These are phyloP conservation scores for Lymantria dispar DNA, from an alignment of 2,888 invertebrate genomes.

Conservation along the genomic window DNA sequence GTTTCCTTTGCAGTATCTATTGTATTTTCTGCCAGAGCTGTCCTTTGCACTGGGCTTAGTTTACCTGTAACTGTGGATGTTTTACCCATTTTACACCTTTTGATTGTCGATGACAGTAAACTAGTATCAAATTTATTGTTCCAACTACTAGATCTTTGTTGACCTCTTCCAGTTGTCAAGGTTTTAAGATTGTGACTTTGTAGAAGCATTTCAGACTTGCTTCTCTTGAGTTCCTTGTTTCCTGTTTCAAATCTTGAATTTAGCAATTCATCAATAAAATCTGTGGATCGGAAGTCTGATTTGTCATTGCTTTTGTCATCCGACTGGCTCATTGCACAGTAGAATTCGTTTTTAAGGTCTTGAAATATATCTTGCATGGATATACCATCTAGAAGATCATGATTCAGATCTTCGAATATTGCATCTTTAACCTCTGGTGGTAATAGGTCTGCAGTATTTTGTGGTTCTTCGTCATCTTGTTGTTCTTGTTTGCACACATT, in stretches of 20 bases:
- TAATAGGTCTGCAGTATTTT: slow-evolving; percentile 89
- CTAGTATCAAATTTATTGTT: slow-evolving; percentile 87
- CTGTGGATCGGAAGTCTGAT: slow-evolving; percentile 76
- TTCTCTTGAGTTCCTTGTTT: slow-evolving; percentile 83
- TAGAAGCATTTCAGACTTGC: slow-evolving; percentile 85
- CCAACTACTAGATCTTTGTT: slow-evolving; percentile 87
- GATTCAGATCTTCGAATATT: slow-evolving; percentile 92
- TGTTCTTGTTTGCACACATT: slow-evolving; percentile 85
- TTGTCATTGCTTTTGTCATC: slow-evolving; percentile 70
- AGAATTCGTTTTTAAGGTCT: slow-evolving; percentile 84
- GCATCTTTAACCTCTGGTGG: slow-evolving; percentile 94
- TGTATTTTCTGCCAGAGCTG: slow-evolving; percentile 50
- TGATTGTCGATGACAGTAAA: slow-evolving; percentile 82
- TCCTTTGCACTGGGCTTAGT: slow-evolving; percentile 66
- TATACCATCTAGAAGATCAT: slow-evolving; percentile 91
- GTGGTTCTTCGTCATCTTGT: slow-evolving; percentile 89
- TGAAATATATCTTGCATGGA: slow-evolving; percentile 94
- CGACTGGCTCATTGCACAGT: slow-evolving; percentile 70
- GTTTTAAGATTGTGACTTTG: slow-evolving; percentile 75
- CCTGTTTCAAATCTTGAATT: slow-evolving; percentile 76
- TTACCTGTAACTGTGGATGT: slow-evolving; percentile 70
- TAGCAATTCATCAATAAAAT: slow-evolving; percentile 81
- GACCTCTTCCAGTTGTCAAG: slow-evolving; percentile 77
- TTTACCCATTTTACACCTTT: slow-evolving; percentile 85
- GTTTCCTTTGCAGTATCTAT: slow-evolving; percentile 64